Evolutionary conservation across 2,113 vertebrate genomes (phyloP).

Genomic region (Gobius niger): DNA sequence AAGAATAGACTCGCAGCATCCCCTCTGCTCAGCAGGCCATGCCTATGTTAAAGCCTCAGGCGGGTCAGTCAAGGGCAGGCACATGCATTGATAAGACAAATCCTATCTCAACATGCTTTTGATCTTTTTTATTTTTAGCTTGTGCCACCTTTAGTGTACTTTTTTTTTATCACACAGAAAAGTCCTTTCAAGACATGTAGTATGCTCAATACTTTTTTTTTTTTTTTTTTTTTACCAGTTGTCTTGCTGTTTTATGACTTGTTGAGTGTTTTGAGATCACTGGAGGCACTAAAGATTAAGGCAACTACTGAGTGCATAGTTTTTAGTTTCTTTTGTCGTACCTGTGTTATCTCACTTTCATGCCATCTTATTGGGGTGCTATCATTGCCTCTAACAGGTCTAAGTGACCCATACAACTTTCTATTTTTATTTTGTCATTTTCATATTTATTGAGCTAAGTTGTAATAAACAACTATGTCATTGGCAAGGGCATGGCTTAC

Average conservation of each 20-base stretch:
- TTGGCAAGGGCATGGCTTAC: conserved; percentile 62
- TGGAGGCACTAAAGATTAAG: too few relatives aligned
- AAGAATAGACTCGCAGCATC: conserved; percentile 59
- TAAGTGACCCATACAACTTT: neutral
- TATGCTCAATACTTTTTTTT: too few relatives aligned
- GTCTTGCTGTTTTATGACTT: neutral
- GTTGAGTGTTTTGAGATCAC: neutral
- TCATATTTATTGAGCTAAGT: conserved; percentile 1
- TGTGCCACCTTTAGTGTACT: neutral
- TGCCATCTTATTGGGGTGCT: neutral
- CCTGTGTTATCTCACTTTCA: neutral
- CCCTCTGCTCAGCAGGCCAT: conserved; percentile 58
- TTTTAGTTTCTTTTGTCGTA: too few relatives aligned
- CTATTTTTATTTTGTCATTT: neutral
- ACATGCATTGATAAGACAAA: conserved; percentile 26
- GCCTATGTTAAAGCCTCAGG: conserved; percentile 54
- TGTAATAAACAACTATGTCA: conserved; percentile 31
- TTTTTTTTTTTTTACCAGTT: neutral
- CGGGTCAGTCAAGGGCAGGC: conserved; percentile 67
- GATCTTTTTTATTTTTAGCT: neutral
- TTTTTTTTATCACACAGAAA: neutral
- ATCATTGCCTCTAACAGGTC: neutral
- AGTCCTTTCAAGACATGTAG: neutral
- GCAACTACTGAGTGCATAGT: too few relatives aligned
- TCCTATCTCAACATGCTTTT: conserved; percentile 5